phyloP scores from a whole-genome alignment of 1,140 invertebrate genomes.

The Drosophila busckii region DNA sequence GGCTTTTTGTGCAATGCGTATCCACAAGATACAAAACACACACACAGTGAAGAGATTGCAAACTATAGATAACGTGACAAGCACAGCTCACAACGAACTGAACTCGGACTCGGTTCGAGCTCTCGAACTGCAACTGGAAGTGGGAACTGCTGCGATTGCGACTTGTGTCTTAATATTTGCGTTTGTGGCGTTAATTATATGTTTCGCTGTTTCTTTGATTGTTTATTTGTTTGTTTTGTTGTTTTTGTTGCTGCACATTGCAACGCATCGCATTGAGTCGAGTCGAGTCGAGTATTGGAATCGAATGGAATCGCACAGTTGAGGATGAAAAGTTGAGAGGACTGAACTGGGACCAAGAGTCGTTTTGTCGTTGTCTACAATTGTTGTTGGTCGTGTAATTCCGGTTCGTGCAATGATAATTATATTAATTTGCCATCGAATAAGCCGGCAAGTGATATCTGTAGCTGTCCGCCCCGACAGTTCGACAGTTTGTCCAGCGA shows the following conservation, averaged over 20 bases:
- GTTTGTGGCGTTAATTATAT: slow-evolving; percentile 74
- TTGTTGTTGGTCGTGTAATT: slow-evolving; percentile 63
- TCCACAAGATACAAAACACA: slow-evolving; percentile 23
- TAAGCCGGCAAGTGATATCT: slow-evolving; percentile 59
- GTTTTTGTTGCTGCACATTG: slow-evolving; percentile 4
- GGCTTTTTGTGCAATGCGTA: slow-evolving; percentile 34
- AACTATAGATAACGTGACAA: slow-evolving; percentile 31
- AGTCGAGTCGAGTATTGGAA: not conserved
- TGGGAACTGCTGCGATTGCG: slow-evolving; percentile 5
- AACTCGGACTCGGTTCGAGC: not conserved
- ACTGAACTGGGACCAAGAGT: slow-evolving; percentile 1
- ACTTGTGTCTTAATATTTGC: slow-evolving; percentile 68
- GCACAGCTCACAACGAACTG: not conserved
- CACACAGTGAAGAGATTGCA: slow-evolving; percentile 11
- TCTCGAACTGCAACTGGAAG: not conserved
- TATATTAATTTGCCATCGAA: slow-evolving; percentile 77
- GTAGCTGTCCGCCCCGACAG: not conserved
- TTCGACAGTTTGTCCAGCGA: slow-evolving; percentile 23
- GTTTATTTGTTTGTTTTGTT: slow-evolving; percentile 63
- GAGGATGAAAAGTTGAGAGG: not conserved
- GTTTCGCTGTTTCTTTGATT: slow-evolving; percentile 65
- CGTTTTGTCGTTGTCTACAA: slow-evolving; percentile 33
- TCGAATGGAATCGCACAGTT: not conserved
- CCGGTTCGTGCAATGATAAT: slow-evolving; percentile 76
- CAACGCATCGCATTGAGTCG: slow-evolving; percentile 1